phyloP scores from a whole-genome alignment of 2,113 vertebrate species.

The Pholis gunnellus region DNA sequence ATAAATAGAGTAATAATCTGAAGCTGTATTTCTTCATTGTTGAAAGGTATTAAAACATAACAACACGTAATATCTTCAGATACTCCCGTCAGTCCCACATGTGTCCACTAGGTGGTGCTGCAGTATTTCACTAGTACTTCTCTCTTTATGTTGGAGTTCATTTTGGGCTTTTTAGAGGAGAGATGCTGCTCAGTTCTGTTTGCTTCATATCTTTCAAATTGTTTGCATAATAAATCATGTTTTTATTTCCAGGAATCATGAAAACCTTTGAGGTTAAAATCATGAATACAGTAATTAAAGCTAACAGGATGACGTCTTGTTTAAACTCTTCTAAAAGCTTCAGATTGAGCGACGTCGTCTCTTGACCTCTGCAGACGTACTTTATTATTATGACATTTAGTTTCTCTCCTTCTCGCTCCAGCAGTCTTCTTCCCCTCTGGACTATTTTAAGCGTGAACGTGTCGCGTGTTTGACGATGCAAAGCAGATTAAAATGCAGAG shows the following conservation, averaged over 20 bases:
- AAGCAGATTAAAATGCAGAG: conserved; percentile 59
- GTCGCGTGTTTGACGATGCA: conserved; percentile 43
- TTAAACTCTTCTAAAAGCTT: neutral
- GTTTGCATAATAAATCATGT: too few relatives aligned
- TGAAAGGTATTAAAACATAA: neutral
- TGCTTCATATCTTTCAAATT: neutral
- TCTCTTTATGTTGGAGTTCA: neutral
- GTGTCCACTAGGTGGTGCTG: conserved; percentile 59
- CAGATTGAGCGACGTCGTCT: neutral
- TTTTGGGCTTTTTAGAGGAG: neutral
- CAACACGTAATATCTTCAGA: too few relatives aligned
- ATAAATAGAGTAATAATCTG: neutral
- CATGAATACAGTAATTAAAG: too few relatives aligned
- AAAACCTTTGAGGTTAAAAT: neutral
- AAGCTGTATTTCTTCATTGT: neutral
- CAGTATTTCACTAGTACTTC: neutral
- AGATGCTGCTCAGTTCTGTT: conserved; percentile 7
- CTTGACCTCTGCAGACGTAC: conserved; percentile 32
- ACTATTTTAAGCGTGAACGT: conserved; percentile 54
- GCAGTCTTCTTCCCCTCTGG: conserved; percentile 35
- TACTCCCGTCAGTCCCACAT: fast-evolving
- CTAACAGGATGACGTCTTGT: too few relatives aligned
- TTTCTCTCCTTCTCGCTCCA: conserved; percentile 11
- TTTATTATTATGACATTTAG: conserved; percentile 61
- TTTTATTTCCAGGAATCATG: neutral